Conservation (phyloP, 2,888 invertebrate genomes). For the Volucella inanis region DNA sequence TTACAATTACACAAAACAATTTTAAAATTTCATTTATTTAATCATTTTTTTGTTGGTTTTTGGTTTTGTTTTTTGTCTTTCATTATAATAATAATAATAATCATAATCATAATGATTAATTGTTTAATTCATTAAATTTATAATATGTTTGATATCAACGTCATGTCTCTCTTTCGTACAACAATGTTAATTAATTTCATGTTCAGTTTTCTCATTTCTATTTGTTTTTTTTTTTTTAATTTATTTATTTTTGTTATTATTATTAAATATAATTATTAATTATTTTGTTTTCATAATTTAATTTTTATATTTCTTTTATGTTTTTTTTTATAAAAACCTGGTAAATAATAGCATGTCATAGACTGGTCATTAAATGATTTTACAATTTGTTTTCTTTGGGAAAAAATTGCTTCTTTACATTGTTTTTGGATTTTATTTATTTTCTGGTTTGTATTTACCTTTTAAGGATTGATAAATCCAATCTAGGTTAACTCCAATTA, state of each 20-base stretch:
- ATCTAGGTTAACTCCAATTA: slow-evolving; percentile 65
- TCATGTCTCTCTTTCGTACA: slow-evolving; percentile 75
- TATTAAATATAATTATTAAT: slow-evolving; percentile 13
- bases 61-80: slow-evolving; percentile 52
- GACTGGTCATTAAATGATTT: slow-evolving; percentile 67
- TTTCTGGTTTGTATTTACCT: slow-evolving; percentile 23
- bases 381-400: slow-evolving; percentile 29
- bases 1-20: slow-evolving; percentile 84
- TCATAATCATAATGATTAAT: slow-evolving; percentile 71
- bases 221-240: slow-evolving; percentile 53
- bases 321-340: slow-evolving; percentile 72
- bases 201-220: slow-evolving; percentile 46
- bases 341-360: slow-evolving; percentile 69
- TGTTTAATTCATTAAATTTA: slow-evolving; percentile 64
- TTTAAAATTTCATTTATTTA: slow-evolving; percentile 83
- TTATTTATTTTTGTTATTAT: slow-evolving; percentile 29
- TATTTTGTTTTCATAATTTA: slow-evolving; percentile 15
- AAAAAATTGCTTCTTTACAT: slow-evolving; percentile 69
- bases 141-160: slow-evolving; percentile 74
- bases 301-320: slow-evolving; percentile 55
- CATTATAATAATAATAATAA: slow-evolving; percentile 64
- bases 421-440: slow-evolving; percentile 27
- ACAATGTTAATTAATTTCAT: slow-evolving; percentile 51
- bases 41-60: slow-evolving; percentile 76
- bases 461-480: slow-evolving; percentile 60